Conservation (phyloP, 2,113 vertebrate genomes). For the Arizona elegans region DNA sequence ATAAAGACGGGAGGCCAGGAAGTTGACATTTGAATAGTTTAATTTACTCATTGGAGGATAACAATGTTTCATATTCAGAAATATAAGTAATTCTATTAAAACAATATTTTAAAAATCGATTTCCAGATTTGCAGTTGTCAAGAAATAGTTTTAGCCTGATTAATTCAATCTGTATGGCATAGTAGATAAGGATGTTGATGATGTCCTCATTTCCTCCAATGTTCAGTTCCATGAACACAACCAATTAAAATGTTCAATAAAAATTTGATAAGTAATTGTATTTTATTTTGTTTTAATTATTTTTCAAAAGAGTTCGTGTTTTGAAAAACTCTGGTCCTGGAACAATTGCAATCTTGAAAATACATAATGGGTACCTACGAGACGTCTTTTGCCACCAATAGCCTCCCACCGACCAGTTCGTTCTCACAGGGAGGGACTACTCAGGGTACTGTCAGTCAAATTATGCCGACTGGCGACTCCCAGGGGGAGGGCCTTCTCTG, state of each 20-base stretch:
- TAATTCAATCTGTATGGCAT: not conserved
- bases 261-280: not conserved
- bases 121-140: not conserved
- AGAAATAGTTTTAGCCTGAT: not conserved
- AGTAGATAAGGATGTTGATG: not conserved
- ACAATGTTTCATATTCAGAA: not conserved
- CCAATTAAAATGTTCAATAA: not conserved
- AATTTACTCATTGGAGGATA: not conserved
- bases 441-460: too few species aligned
- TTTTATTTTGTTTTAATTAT: too few species aligned
- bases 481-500: too few species aligned
- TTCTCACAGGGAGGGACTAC: too few species aligned
- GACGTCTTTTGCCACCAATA: too few species aligned
- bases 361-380: too few species aligned
- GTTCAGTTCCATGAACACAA: not conserved
- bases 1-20: not conserved
- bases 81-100: not conserved
- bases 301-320: not conserved
- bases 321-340: not conserved
- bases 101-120: not conserved
- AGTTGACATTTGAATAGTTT: not conserved
- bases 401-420: too few species aligned
- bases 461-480: too few species aligned
- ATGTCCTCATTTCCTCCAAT: not conserved
- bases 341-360: not conserved